phyloP scores from a whole-genome alignment of 2,888 invertebrate species.

The Drepanosiphum platanoidis region DNA sequence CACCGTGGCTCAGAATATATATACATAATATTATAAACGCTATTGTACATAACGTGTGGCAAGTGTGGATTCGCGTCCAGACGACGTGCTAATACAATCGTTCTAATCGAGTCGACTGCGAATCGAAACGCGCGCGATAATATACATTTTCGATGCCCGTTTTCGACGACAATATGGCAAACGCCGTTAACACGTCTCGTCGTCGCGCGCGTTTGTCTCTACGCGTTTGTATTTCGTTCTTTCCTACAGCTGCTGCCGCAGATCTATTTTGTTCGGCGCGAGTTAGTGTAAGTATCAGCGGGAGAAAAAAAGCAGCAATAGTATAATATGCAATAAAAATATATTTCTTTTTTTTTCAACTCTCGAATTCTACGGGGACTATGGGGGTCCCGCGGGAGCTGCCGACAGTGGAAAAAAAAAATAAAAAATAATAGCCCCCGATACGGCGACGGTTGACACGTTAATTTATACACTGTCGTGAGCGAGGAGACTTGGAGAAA shows the following conservation, averaged over 20 bases:
- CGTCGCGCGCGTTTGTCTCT: neutral
- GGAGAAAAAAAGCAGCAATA: neutral
- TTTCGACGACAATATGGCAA: neutral
- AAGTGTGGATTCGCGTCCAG: neutral
- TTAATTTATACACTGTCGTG: conserved; percentile 50
- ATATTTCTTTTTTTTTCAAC: neutral
- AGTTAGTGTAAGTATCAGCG: too few relatives aligned
- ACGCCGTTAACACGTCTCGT: neutral
- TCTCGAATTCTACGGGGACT: conserved; percentile 8
- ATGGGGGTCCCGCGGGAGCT: conserved; percentile 42
- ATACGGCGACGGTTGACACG: conserved; percentile 38
- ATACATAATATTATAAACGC: too few relatives aligned
- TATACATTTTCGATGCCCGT: neutral
- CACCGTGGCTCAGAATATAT: too few relatives aligned
- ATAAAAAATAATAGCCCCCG: conserved; percentile 50
- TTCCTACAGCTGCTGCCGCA: neutral
- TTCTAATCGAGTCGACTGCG: neutral
- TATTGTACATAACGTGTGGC: neutral
- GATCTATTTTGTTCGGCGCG: neutral
- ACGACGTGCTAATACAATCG: neutral
- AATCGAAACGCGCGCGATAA: neutral
- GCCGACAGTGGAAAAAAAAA: too few relatives aligned
- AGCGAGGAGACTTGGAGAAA: conserved; percentile 30
- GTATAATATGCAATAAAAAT: neutral
- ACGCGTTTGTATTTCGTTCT: neutral